Conservation (phyloP, 2,888 invertebrate genomes). For the Synergus itoensis region DNA sequence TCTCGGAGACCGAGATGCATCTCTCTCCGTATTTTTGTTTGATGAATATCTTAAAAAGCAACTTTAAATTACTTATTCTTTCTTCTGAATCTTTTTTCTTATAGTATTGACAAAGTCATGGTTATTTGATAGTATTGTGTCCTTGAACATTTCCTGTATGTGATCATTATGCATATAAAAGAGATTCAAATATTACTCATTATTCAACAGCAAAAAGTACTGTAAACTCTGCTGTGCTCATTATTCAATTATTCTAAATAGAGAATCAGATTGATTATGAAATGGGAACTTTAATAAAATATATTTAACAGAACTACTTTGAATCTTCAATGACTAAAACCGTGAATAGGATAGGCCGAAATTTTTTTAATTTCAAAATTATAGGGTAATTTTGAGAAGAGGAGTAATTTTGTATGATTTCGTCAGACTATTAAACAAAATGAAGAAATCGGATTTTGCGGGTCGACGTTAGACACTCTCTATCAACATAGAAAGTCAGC, state of each 20-base stretch:
- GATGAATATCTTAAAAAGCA: conserved; percentile 81
- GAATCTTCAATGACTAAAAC: too few relatives aligned
- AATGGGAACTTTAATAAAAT: neutral
- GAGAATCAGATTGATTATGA: neutral
- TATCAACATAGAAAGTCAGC: too few relatives aligned
- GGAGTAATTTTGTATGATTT: too few relatives aligned
- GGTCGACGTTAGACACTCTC: too few relatives aligned
- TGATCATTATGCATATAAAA: neutral
- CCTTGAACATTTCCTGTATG: neutral
- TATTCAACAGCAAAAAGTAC: neutral
- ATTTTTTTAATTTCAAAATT: too few relatives aligned
- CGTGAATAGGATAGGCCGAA: too few relatives aligned
- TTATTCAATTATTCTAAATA: neutral
- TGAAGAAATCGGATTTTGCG: too few relatives aligned
- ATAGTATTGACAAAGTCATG: neutral
- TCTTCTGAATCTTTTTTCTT: neutral
- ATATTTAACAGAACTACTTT: neutral
- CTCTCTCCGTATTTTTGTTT: conserved; percentile 86
- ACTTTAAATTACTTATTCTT: conserved; percentile 59
- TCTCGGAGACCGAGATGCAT: conserved; percentile 81
- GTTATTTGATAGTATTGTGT: neutral
- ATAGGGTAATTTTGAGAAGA: too few relatives aligned
- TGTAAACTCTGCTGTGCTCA: neutral
- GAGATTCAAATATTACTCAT: neutral
- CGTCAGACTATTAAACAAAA: too few relatives aligned